Base-by-base conservation (phyloP, 2,888 invertebrate species). In the Ophioninae sp. region DNA sequence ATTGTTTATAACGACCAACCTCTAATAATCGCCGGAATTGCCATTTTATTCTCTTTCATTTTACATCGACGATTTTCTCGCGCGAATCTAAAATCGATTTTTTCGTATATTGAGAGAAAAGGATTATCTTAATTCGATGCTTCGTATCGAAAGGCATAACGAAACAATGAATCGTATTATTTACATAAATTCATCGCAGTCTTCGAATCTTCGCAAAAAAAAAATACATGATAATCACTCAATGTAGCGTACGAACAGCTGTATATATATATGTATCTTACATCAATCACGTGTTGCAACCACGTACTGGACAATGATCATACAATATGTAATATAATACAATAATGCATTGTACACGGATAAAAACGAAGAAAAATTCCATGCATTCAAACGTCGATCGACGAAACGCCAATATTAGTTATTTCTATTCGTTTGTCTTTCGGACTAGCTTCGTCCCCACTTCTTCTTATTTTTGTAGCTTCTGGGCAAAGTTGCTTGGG, bases 281-380 rank as follows among this genome's bases (percentile, higher is more conserved):
- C 59, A 59, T 21, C 20, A 21, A 59, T 59, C 65, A 65, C 37
- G 1, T n/a, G n/a, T 65, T n/a, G 30, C 30, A 37, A 44, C 13
- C 13, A 44, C 44, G 44, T 13, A 44, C 44, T 13, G 10, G 44
- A 44, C 44, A 44, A 44, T 44, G 44, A 44, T 44, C 5, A 44
- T 13, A 13, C 8, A 41, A 41, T 41, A 41, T 30, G 10, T 8
- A 17, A 69, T 56, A 73, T 30, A 6, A 57, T 65, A 67, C 21
- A 69, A 61, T 65, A 68, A 41, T 44, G 39, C 41, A 23, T 64
- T 76, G 86, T 85, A 81, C 67, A 81, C 82, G 74, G 76, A 78
- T 73, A 85, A 84, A 70, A 70, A 62, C 39, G 37, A 69, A 78
- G 41, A 3, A 1, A 20, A 70, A 78, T 70, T 50, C 21, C 7